Evolutionary conservation across 2,888 invertebrate genomes (phyloP).

Genomic region (Drosophila flavopinicola): DNA sequence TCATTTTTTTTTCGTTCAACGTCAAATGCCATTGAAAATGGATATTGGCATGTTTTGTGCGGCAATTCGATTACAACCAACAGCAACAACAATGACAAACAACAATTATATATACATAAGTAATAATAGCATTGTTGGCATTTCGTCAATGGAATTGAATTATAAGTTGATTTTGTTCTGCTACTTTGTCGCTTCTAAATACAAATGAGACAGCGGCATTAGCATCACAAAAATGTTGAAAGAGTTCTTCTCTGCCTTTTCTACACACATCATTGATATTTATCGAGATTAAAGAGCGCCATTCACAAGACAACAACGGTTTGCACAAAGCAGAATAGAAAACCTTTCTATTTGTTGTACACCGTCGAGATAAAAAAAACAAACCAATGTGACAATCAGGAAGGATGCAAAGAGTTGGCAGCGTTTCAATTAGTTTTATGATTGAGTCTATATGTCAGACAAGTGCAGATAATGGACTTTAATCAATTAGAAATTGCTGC

Average conservation of each 20-base stretch:
- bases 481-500: conserved; percentile 7
- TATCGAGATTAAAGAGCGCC: neutral
- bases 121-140: conserved; percentile 43
- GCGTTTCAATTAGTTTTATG: conserved; percentile 9
- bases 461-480: conserved; percentile 15
- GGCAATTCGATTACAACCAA: conserved; percentile 61
- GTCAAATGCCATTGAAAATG: conserved; percentile 63
- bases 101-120: conserved; percentile 25
- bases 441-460: neutral
- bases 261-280: neutral
- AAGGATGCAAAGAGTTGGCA: conserved; percentile 19
- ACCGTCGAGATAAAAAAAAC: neutral
- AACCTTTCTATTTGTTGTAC: conserved; percentile 3
- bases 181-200: conserved; percentile 2
- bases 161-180: conserved; percentile 19
- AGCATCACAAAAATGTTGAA: conserved; percentile 12
- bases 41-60: conserved; percentile 66
- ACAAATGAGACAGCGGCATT: conserved; percentile 10
- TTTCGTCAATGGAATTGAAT: conserved; percentile 59
- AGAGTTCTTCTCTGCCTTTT: conserved; percentile 8
- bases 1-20: conserved; percentile 21
- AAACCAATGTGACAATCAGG: neutral
- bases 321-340: neutral
- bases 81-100: conserved; percentile 7
- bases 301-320: neutral